Evolutionary conservation across 2,888 invertebrate genomes (phyloP), one percentile per base, ranked within the genome.

Genomic region (Athetis lepigone): DNA sequence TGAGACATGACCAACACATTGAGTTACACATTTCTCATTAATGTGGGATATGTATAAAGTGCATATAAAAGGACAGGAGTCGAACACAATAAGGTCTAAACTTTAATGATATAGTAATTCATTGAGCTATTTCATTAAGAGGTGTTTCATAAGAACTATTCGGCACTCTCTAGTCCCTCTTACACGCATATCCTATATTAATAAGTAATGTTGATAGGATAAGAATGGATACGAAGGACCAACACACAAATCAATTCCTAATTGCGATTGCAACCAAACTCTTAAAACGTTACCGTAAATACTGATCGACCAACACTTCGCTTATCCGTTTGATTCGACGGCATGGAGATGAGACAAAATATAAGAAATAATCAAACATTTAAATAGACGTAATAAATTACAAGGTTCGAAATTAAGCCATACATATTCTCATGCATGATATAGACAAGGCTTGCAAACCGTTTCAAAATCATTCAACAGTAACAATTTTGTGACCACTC

Each of bases 201-300:
- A 70, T 70, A 66, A 69, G 68, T 36, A 57, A 77, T 73, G 85
- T 83, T 87, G 88, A 90, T 86, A 90, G 88, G 88, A 85, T 83
- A 85, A 81, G 73, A 83, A 89, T 88, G 87, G 85, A 89, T 89
- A 83, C 82, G 84, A 89, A 89, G 86, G 86, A 86, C 85, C 89
- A 84, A 88, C 84, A 81, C 75, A 79, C 77, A 88, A 89, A 88
- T 81, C 86, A 86, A 87, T 85, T 84, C 85, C 81, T 83, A 85
- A 80, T 88, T 88, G 86, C 86, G 70, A 70, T 83, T 84, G 87
- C 89, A 88, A 90, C 86, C 88, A 81, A 88, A 86, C 84, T 84
- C 80, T 9, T 80, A 75, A 52, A 74, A 77, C 78, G 9, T 76
- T 66, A 69, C 79, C 78, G 64, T 73, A 74, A 87, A 84, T 82